Conservation (phyloP, 2,113 vertebrate species). For the Sitta europaea region DNA sequence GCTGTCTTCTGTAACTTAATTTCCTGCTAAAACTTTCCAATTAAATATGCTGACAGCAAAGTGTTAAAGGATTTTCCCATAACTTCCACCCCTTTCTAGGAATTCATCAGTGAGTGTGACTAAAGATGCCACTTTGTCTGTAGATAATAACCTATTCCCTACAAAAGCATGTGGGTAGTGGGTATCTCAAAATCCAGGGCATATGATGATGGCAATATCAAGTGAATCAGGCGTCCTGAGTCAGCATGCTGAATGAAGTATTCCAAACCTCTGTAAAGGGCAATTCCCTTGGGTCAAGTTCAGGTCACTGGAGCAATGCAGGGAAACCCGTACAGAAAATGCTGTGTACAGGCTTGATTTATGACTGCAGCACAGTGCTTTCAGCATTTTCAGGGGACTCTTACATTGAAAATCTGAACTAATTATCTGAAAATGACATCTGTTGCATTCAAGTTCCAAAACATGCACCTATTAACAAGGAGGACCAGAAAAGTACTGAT, state of each 20-base stretch:
- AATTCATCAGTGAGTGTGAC: not conserved
- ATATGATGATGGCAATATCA: not conserved
- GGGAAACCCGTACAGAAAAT: not conserved
- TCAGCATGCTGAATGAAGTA: constrained; percentile 31
- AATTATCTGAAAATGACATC: constrained; percentile 35
- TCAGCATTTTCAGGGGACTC: not conserved
- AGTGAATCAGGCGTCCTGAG: constrained; percentile 38
- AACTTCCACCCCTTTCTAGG: not conserved
- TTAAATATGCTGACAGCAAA: not conserved
- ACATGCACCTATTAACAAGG: not conserved
- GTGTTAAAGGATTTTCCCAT: not conserved
- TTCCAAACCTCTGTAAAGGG: constrained; percentile 44
- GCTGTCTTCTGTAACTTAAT: not conserved
- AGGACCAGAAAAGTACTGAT: not conserved
- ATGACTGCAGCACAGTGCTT: not conserved
- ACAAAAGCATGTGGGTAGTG: not conserved
- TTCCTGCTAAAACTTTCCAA: not conserved
- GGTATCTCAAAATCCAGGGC: not conserved
- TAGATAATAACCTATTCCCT: not conserved
- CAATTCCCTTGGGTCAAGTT: constrained; percentile 32
- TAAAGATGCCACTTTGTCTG: not conserved
- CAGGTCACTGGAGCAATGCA: constrained; percentile 59
- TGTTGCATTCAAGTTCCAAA: constrained; percentile 21
- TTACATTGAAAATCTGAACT: not conserved
- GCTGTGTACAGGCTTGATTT: not conserved